Evolutionary conservation across 1,140 invertebrate genomes (phyloP).

Genomic region (Hypsibius dujardini): DNA sequence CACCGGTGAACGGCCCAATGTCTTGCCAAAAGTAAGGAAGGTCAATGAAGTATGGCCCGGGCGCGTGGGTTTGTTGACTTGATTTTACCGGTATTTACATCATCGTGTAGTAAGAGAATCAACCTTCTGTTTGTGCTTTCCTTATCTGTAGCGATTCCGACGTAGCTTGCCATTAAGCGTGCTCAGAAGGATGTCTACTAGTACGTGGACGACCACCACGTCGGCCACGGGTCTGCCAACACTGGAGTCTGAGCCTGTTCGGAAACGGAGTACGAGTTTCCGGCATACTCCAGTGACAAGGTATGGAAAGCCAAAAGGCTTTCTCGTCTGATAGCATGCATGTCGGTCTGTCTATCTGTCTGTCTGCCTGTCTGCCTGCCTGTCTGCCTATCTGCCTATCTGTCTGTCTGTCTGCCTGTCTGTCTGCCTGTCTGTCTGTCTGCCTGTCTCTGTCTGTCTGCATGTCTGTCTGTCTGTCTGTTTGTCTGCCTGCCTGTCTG

Average conservation of each 20-base stretch:
- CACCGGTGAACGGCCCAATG: slow-evolving; percentile 38
- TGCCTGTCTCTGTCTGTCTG: no score
- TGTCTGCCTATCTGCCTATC: no score
- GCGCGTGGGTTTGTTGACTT: no score
- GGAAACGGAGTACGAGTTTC: slow-evolving; percentile 37
- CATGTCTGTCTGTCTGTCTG: no score
- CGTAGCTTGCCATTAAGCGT: slow-evolving; percentile 30
- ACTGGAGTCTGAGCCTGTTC: slow-evolving; percentile 36
- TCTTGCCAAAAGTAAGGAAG: slow-evolving; percentile 29
- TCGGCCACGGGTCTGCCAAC: slow-evolving; percentile 42
- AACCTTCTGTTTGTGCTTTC: background rate
- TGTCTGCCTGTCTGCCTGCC: no score
- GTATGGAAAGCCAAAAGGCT: no score
- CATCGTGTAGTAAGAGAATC: background rate
- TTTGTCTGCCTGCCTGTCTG: no score
- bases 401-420: no score
- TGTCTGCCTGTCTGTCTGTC: no score
- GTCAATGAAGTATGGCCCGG: no score
- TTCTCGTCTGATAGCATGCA: slow-evolving; percentile 23
- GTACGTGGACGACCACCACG: slow-evolving; percentile 37
- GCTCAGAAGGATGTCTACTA: slow-evolving; percentile 34
- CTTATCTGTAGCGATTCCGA: background rate
- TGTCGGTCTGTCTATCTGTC: no score
- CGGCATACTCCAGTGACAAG: slow-evolving; percentile 32
- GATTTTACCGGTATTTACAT: no score